A percentile compares a stretch with the other conserved stretches of the same genome.
Conservation (phyloP, 2,888 invertebrate genomes). For the Hipparchia sbordonii region DNA sequence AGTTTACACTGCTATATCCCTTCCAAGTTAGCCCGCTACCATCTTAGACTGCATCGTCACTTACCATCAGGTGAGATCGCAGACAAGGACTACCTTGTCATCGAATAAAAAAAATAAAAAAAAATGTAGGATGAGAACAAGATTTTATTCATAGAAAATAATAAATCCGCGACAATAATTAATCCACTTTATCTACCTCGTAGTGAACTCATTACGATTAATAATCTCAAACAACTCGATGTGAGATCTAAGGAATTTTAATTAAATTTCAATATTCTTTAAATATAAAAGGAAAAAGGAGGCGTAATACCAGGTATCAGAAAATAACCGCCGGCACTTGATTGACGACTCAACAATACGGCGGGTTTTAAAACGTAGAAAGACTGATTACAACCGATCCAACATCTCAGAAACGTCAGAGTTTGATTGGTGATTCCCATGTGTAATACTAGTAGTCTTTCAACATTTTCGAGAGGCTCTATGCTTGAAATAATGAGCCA, state of each 20-base stretch:
- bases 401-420: constrained; percentile 74
- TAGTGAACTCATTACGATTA: constrained; percentile 38
- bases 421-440: constrained; percentile 81
- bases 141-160: constrained; percentile 19
- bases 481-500: constrained; percentile 49
- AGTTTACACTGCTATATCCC: no score
- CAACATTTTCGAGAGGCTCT: constrained; percentile 54
- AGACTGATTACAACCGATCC: constrained; percentile 64
- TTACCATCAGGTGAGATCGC: no score
- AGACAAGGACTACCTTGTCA: no score
- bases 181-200: constrained; percentile 14
- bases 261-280: constrained; percentile 66
- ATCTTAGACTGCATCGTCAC: no score
- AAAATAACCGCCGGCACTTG: constrained; percentile 55
- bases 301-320: constrained; percentile 53
- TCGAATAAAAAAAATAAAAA: no score
- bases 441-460: constrained; percentile 79
- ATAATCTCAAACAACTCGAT: constrained; percentile 45
- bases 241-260: constrained; percentile 60
- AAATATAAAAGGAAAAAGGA: constrained; percentile 60
- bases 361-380: constrained; percentile 56
- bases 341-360: constrained; percentile 71
- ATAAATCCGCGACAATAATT: constrained; percentile 14
- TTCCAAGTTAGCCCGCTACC: no score
- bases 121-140: not conserved